Evolutionary conservation across 2,113 vertebrate genomes (phyloP).

Genomic region (Hemichromis elongatus): DNA sequence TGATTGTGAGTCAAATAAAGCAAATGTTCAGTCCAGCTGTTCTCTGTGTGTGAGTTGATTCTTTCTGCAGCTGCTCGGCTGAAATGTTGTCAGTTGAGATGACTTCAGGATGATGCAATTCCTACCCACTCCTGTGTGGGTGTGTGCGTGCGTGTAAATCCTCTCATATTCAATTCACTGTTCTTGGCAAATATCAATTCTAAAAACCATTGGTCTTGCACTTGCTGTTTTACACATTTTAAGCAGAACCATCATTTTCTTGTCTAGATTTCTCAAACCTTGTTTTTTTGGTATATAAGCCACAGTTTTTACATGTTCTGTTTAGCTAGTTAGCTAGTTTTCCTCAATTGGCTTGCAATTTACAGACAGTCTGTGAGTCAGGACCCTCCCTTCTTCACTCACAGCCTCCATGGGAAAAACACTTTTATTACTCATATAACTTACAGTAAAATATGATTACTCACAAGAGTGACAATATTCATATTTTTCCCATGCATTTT

Average conservation of each 20-base stretch:
- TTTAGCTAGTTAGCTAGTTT: rapidly evolving
- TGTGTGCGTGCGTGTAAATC: background rate
- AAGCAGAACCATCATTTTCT: background rate
- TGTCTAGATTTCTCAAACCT: background rate
- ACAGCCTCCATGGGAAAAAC: background rate
- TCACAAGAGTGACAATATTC: background rate
- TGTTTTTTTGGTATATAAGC: background rate
- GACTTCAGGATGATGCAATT: too few species aligned
- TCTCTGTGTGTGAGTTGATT: too few species aligned
- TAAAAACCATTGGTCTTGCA: background rate
- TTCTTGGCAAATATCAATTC: rapidly evolving
- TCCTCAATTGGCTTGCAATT: background rate
- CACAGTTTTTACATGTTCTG: background rate
- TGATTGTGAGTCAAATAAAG: background rate
- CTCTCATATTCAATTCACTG: background rate
- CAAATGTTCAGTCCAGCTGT: background rate
- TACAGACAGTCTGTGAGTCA: rapidly evolving
- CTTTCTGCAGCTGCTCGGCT: too few species aligned
- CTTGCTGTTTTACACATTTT: rapidly evolving
- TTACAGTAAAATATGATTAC: background rate
- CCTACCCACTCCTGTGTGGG: too few species aligned
- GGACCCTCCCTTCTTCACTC: rapidly evolving
- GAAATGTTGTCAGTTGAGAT: too few species aligned
- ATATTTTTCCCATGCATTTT: background rate
- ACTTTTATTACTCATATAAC: background rate